These are phyloP conservation scores for Pemphigus obesinymphae DNA, from an alignment of 1,140 invertebrate species.

Conservation along the genomic window DNA sequence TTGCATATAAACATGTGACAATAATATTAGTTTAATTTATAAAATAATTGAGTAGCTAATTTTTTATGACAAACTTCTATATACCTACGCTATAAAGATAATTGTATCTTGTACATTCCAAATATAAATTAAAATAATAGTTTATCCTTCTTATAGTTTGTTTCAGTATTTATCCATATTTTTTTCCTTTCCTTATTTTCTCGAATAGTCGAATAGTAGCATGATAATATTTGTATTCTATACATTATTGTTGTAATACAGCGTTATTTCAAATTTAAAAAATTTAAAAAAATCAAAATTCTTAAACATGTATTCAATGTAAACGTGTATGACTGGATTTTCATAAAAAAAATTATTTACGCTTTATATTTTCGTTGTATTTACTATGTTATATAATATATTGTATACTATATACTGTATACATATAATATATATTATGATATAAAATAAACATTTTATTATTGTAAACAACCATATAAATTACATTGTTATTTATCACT, in stretches of 20 bases:
- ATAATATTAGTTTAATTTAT: constrained; percentile 25
- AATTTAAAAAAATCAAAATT: neutral
- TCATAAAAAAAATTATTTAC: too few relatives aligned
- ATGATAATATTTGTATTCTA: too few relatives aligned
- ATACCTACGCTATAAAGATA: neutral
- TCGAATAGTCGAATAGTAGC: neutral
- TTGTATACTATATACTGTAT: too few relatives aligned
- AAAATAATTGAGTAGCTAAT: neutral
- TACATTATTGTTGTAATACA: too few relatives aligned
- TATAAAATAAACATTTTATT: too few relatives aligned
- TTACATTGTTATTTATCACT: too few relatives aligned
- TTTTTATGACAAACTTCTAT: neutral
- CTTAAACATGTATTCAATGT: neutral
- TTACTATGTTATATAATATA: too few relatives aligned
- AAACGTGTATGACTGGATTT: neutral
- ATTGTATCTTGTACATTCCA: too few relatives aligned
- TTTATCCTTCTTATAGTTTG: neutral
- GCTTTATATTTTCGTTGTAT: too few relatives aligned
- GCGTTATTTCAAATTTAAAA: neutral
- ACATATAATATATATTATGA: too few relatives aligned
- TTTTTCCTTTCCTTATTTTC: neutral
- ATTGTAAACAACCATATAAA: too few relatives aligned
- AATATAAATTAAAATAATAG: neutral
- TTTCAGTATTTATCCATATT: neutral
- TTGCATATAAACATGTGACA: neutral